Evolutionary conservation across 2,113 vertebrate genomes (phyloP), one percentile per base, ranked within the genome.

Genomic region (Todiramphus saurophagus): DNA sequence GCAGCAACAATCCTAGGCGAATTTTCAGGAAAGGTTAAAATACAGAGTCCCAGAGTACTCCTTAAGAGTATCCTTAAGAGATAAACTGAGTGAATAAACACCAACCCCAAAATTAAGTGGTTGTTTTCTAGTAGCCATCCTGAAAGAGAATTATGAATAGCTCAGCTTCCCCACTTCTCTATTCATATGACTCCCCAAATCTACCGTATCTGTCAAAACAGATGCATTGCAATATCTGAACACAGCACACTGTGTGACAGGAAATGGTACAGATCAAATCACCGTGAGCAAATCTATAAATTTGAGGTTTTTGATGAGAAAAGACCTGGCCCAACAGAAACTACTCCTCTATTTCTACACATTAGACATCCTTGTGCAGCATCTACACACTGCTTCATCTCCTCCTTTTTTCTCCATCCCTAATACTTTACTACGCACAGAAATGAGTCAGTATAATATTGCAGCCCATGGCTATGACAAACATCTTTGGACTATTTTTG

Each of bases 381-480:
- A 79, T 69, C 81, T 62, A n/a, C 85, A 56, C 31, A 2, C 37
- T 55, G 67, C 76, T 83, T 81, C 81, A 48, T 64, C 68, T 73
- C 62, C 50, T 51, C 63, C 21, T 81, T 75, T 58, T 51, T 39
- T 19, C 60, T 69, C 72, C 84, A 41, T 81, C 50, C 74, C 46
- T 73, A 79, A 76, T 55, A 80, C 43, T 67, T 85, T 23, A 60
- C 63, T 80, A 76, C 1, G 0, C 77, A 58, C 73, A 95, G 66
- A 95, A 95, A 83, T 94, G 89, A 97, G 67, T 94, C 93, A 92
- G 51, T 78, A 37, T 67, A 82, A 92, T 84, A 83, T 73, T 70
- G 81, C 92, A 96, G 95, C 91, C 90, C 48, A 64, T 80, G 91
- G 87, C 87, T 93, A 95, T 74, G 76, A 96, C 91, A 93, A 92